Evolutionary conservation across 2,888 invertebrate genomes (phyloP), one percentile per base, ranked within the genome.

Genomic region (Liopterus haemorrhoidalis): DNA sequence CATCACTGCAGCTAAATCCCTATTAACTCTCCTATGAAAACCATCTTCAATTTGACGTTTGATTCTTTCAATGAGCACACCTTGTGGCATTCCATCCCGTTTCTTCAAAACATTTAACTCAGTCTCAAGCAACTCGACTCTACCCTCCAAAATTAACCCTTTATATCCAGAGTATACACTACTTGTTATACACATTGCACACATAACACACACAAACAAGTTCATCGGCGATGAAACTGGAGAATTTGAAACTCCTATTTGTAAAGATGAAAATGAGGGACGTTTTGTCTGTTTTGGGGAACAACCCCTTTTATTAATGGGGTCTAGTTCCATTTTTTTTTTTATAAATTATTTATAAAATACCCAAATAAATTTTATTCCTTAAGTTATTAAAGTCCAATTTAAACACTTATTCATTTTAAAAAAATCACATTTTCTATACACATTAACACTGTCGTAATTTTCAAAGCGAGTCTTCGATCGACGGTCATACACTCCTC

Each of bases 171-270:
- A 75, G 65, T 74, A 79, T 58, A 76, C 77, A 70, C 76, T 74
- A 37, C 73, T 72, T 52, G 74, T 65, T 58, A 79, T 70, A 68
- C 78, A 77, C 73, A 79, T 73, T 62, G 76, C 72, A 70, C 80
- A 79, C 62, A 71, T 54, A 49, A 75, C 74, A 72, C 77, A 76
- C 75, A 79, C 70, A 70, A 79, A 70, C 64, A 76, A 49, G 55
- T 66, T 64, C 37, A 65, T 39, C 25, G 32, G 20, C n/a, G 33
- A 33, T 11, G 18, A 18, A 20, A 16, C 33, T 20, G 33, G n/a
- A n/a, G 33, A n/a, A 11, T 15, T 33, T 20, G 33, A 25, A 5
- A 15, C 36, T 22, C 22, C 36, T 14, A 36, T 11, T 9, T 36
- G 36, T 15, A 22, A 22, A 14, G 36, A 21, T 11, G 36, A 22